Evolutionary conservation across 1,140 invertebrate genomes (phyloP), one percentile per base, ranked within the genome.

Genomic region (Orius insidiosus): DNA sequence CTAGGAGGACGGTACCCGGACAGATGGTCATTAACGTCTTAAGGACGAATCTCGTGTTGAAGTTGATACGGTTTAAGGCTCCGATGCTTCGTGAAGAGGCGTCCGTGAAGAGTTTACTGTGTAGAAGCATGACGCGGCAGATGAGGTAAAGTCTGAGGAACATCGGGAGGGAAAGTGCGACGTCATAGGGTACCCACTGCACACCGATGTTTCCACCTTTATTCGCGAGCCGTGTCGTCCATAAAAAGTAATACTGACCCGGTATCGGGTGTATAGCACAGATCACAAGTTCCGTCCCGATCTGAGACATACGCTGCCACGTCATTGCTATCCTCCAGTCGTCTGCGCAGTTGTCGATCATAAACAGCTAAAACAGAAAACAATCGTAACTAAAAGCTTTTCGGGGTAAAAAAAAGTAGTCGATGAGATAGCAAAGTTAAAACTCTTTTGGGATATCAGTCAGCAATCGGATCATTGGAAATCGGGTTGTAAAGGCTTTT

Each of bases 301-400:
- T 92, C 68, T 95, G 88, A 54, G 77, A 75, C 66, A 92, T 87
- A 63, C 92, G 70, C 67, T 92, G 85, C 81, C 85, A 94, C 48
- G 94, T 98, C 81, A 98, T 94, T 52, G 95, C 94, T 68, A 99
- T 98, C 60, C 94, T 74, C 95, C 95, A 99, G 70, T 99, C 95
- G 67, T 98, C 95, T 43, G 95, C 92, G 69, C 93, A 97, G 73
- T 98, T 98, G 75, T 97, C 90, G 70, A 96, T 95, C 86, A 95
- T 93, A 72, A 95, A 96, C 68, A 96, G 75, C 90, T 96, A 72
- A 34, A 70, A 70, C 57, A 55, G 47, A 50, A 50, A n/a, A 44
- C n/a, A n/a, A 13, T 44, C 16, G 5, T 3, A 40, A 24, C 24
- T n/a, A n/a, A n/a, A n/a, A n/a, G n/a, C n/a, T n/a, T n/a, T n/a